Conservation (phyloP, 2,113 vertebrate genomes). For the Capra hircus region DNA sequence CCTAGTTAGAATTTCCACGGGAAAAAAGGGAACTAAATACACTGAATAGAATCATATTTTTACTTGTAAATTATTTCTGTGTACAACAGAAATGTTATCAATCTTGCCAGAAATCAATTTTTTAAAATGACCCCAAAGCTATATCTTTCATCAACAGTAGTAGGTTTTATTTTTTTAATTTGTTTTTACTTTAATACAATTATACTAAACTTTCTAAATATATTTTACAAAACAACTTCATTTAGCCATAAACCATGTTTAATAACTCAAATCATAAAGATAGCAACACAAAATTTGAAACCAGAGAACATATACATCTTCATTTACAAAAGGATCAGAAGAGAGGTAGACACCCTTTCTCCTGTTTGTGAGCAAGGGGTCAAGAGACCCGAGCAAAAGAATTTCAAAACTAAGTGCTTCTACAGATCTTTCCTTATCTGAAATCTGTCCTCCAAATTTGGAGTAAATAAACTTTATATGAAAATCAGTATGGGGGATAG, state of each 20-base stretch:
- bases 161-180: background rate
- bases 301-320: background rate
- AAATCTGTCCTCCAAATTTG: background rate
- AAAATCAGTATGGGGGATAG: background rate
- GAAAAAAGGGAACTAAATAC: background rate
- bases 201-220: background rate
- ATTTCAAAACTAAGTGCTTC: background rate
- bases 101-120: background rate
- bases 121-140: background rate
- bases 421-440: background rate
- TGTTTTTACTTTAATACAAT: background rate
- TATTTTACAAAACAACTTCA: slow-evolving; percentile 9
- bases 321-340: background rate
- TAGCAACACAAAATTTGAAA: slow-evolving; percentile 10
- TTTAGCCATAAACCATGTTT: slow-evolving; percentile 38
- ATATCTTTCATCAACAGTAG: background rate
- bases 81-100: background rate
- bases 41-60: background rate
- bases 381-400: background rate
- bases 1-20: background rate
- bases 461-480: background rate
- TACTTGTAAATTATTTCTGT: background rate
- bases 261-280: slow-evolving; percentile 37
- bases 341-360: background rate
- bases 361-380: background rate